phyloP scores from a whole-genome alignment of 2,888 invertebrate genomes.

The Rhopalosiphum nymphaeae region DNA sequence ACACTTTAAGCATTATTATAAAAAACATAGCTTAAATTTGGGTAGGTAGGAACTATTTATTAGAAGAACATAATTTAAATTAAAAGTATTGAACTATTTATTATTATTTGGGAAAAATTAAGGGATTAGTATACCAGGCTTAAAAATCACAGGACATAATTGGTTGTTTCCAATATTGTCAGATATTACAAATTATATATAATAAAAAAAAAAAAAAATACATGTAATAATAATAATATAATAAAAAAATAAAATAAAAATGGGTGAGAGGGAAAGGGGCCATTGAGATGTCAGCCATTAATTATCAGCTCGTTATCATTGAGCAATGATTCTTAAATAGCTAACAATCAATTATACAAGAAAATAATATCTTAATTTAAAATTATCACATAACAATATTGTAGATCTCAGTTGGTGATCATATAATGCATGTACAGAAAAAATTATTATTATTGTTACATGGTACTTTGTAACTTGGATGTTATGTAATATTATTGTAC shows the following conservation, averaged over 20 bases:
- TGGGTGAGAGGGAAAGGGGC: slow-evolving; percentile 6
- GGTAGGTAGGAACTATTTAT: slow-evolving; percentile 63
- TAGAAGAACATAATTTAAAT: slow-evolving; percentile 59
- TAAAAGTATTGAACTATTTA: slow-evolving; percentile 52
- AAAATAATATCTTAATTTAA: slow-evolving; percentile 55
- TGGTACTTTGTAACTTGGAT: slow-evolving; percentile 56
- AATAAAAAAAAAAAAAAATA: slow-evolving; percentile 14
- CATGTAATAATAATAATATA: slow-evolving; percentile 11
- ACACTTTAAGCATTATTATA: slow-evolving; percentile 57
- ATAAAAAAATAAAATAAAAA: slow-evolving; percentile 25
- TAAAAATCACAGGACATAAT: slow-evolving; percentile 58
- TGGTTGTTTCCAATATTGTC: slow-evolving; percentile 46
- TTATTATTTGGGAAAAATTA: slow-evolving; percentile 47
- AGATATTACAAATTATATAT: slow-evolving; percentile 38
- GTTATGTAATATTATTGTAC: slow-evolving; percentile 62
- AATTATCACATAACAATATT: slow-evolving; percentile 62
- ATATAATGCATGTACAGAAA: slow-evolving; percentile 52
- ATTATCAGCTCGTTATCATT: slow-evolving; percentile 50
- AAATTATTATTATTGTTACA: slow-evolving; percentile 54
- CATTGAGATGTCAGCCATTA: slow-evolving; percentile 34
- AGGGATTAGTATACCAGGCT: slow-evolving; percentile 60
- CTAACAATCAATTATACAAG: slow-evolving; percentile 28
- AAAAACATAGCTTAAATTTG: slow-evolving; percentile 62
- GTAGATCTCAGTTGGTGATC: slow-evolving; percentile 51
- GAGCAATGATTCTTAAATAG: slow-evolving; percentile 39